phyloP scores from a whole-genome alignment of 2,888 invertebrate genomes.

The Drosophila cognata region DNA sequence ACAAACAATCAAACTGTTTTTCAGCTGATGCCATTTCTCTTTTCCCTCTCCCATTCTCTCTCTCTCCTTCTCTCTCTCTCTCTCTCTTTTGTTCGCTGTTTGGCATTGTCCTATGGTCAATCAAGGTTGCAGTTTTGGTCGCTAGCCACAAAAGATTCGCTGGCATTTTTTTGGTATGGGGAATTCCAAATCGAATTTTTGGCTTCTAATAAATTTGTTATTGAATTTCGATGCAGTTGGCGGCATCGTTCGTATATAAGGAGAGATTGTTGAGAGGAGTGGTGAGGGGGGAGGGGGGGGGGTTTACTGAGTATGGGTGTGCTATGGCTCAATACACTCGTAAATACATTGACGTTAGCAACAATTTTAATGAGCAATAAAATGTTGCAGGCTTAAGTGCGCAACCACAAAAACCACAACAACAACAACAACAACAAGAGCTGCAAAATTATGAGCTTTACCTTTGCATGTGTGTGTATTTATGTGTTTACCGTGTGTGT shows the following conservation, averaged over 20 bases:
- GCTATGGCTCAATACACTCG: slow-evolving; percentile 21
- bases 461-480: slow-evolving; percentile 3
- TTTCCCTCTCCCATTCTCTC: not conserved
- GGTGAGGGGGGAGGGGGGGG: too few species aligned
- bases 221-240: slow-evolving; percentile 29
- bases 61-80: not conserved
- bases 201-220: slow-evolving; percentile 37
- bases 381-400: slow-evolving; percentile 71
- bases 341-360: slow-evolving; percentile 52
- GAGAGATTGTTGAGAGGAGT: not conserved
- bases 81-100: not conserved
- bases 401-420: slow-evolving; percentile 10
- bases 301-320: not conserved
- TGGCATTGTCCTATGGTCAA: slow-evolving; percentile 8
- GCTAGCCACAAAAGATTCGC: slow-evolving; percentile 15
- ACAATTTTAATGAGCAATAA: slow-evolving; percentile 73
- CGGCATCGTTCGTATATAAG: not conserved
- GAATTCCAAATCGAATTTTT: slow-evolving; percentile 25
- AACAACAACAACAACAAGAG: slow-evolving; percentile 12
- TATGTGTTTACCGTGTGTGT: not conserved
- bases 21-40: slow-evolving; percentile 24
- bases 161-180: slow-evolving; percentile 3
- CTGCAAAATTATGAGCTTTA: slow-evolving; percentile 45
- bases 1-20: slow-evolving; percentile 53
- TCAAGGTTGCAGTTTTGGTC: slow-evolving; percentile 31